These are phyloP conservation scores for Rhinoderma darwinii DNA, from an alignment of 2,113 vertebrate species.

Conservation along the genomic window DNA sequence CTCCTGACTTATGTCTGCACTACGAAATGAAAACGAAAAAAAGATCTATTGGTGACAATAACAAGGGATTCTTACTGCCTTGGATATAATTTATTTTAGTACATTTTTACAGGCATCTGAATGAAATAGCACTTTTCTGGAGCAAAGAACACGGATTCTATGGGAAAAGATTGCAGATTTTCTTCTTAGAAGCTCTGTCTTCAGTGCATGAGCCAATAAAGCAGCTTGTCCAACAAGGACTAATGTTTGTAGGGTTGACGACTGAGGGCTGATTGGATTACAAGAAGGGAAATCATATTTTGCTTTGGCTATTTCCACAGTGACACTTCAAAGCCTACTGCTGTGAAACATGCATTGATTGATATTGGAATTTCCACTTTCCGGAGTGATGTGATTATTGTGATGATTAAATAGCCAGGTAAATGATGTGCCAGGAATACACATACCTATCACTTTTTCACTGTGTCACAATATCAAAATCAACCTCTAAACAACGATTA, in stretches of 20 bases:
- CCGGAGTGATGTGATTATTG: slow-evolving; percentile 43
- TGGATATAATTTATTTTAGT: slow-evolving; percentile 50
- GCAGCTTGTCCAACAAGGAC: slow-evolving; percentile 48
- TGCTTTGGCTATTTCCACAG: slow-evolving; percentile 48
- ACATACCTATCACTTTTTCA: slow-evolving; percentile 7
- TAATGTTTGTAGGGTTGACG: slow-evolving; percentile 49
- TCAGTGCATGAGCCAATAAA: slow-evolving; percentile 46
- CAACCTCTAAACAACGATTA: not conserved
- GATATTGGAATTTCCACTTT: slow-evolving; percentile 38
- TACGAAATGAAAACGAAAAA: slow-evolving; percentile 42
- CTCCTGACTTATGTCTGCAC: slow-evolving; percentile 59
- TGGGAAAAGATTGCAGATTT: slow-evolving; percentile 39
- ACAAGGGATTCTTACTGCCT: slow-evolving; percentile 42
- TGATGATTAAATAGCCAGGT: slow-evolving; percentile 33
- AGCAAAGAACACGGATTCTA: slow-evolving; percentile 41
- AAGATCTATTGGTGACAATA: slow-evolving; percentile 60
- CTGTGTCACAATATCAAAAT: not conserved
- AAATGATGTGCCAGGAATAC: slow-evolving; percentile 43
- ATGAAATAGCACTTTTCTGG: slow-evolving; percentile 34
- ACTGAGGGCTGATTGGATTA: slow-evolving; percentile 52
- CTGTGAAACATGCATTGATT: slow-evolving; percentile 41
- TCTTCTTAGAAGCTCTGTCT: slow-evolving; percentile 33
- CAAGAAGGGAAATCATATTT: slow-evolving; percentile 48
- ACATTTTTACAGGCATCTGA: slow-evolving; percentile 40
- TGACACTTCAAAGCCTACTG: slow-evolving; percentile 57